These are phyloP conservation scores for Cyprinella venusta DNA, from an alignment of 2,797 vertebrate genomes.

Conservation along the genomic window DNA sequence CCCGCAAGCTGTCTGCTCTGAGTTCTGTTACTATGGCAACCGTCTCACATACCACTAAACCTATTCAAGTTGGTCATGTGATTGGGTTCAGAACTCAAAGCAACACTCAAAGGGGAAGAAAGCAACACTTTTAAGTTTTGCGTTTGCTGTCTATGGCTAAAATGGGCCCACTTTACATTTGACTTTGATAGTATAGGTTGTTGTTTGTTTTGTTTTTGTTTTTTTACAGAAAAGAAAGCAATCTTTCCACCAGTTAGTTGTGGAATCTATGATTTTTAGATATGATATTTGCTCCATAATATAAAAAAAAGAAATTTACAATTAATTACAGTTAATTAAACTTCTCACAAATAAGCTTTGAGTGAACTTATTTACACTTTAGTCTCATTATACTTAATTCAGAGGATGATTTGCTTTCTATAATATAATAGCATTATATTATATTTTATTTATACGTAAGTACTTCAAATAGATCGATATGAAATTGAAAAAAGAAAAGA, in stretches of 20 bases:
- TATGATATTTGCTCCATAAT: neutral
- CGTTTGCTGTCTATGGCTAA: conserved; percentile 3
- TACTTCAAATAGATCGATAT: neutral
- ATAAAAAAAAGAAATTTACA: neutral
- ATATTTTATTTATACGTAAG: neutral
- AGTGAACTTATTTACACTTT: neutral
- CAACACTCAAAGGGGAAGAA: conserved; percentile 40
- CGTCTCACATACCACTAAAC: conserved; percentile 30
- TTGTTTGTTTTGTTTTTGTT: too few species aligned
- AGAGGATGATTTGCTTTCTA: neutral
- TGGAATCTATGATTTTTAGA: neutral
- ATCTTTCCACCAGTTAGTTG: neutral
- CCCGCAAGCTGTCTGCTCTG: conserved; percentile 50
- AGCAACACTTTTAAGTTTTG: conserved; percentile 57
- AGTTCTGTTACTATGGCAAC: conserved; percentile 10
- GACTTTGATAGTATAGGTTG: neutral
- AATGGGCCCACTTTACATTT: neutral
- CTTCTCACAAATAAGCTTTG: neutral
- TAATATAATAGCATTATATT: too few species aligned
- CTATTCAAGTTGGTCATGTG: conserved; percentile 30
- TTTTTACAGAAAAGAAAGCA: neutral
- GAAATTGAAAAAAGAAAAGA: neutral
- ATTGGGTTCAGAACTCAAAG: conserved; percentile 51
- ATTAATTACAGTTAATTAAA: neutral
- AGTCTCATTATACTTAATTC: neutral